A percentile compares a stretch with the other conserved stretches of the same genome.
phyloP scores from a whole-genome alignment of 1,140 invertebrate species.

The Bombus impatiens region DNA sequence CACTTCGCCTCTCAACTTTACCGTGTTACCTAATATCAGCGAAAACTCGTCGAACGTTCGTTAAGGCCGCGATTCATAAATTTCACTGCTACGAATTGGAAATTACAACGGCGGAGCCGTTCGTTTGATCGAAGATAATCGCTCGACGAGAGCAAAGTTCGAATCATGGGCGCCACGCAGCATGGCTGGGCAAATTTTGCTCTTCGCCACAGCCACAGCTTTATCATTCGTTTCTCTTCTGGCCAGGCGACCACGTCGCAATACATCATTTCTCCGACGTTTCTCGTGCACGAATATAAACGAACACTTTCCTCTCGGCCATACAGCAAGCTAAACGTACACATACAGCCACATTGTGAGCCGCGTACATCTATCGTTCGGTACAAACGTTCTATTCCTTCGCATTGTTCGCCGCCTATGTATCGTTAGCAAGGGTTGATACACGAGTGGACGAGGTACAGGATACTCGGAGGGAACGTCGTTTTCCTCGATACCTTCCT shows the following conservation, averaged over 20 bases:
- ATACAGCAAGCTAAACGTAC: background rate
- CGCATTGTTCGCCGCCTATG: constrained; percentile 7
- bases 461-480: background rate
- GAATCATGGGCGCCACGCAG: background rate
- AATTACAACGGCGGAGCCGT: background rate
- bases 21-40: too few species aligned
- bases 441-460: background rate
- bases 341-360: too few species aligned
- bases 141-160: background rate
- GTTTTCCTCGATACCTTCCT: background rate
- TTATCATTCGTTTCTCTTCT: constrained; percentile 33
- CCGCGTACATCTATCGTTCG: background rate
- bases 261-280: constrained; percentile 41
- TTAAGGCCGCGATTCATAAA: background rate
- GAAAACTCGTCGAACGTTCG: background rate
- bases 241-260: background rate
- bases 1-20: too few species aligned
- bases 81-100: background rate
- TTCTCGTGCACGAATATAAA: background rate
- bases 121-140: background rate
- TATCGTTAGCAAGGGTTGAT: background rate
- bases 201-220: background rate
- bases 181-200: background rate
- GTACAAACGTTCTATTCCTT: background rate
- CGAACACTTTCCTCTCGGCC: background rate